phyloP scores from a whole-genome alignment of 2,113 vertebrate species.

The Rallus limicola region DNA sequence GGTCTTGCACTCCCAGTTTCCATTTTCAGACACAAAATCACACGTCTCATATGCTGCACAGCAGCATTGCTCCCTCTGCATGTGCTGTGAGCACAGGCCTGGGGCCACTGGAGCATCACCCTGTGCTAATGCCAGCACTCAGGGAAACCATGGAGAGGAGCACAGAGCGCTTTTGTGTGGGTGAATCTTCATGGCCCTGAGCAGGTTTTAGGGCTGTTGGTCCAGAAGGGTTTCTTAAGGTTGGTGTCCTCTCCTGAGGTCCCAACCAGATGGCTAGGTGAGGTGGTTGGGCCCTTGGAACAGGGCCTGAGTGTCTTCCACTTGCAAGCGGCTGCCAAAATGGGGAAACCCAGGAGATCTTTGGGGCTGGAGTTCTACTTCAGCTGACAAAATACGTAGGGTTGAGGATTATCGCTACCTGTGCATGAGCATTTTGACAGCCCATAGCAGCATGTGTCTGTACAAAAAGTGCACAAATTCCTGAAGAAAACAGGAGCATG shows the following conservation, averaged over 20 bases:
- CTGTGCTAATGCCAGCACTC: rapidly evolving
- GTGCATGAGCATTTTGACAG: neutral
- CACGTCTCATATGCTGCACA: rapidly evolving
- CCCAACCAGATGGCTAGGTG: neutral
- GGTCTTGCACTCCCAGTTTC: neutral
- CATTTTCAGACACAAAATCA: neutral
- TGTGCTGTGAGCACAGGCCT: no score
- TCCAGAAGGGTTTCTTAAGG: neutral
- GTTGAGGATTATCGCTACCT: neutral
- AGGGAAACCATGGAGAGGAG: neutral
- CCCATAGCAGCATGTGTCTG: neutral
- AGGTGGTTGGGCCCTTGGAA: neutral
- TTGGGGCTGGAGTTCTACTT: neutral
- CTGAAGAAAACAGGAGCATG: rapidly evolving
- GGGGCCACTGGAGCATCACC: rapidly evolving
- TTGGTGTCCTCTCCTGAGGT: neutral
- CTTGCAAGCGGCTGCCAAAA: neutral
- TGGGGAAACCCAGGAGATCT: neutral
- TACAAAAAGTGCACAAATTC: rapidly evolving
- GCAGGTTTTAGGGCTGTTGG: neutral
- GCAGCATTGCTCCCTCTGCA: neutral
- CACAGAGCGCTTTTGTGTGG: neutral
- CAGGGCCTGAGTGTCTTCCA: neutral
- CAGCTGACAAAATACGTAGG: neutral
- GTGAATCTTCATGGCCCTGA: neutral